A percentile compares a stretch with the other conserved stretches of the same genome.
Evolutionary conservation across 2,888 invertebrate species (phyloP).

Genomic region (Magallana nippona): DNA sequence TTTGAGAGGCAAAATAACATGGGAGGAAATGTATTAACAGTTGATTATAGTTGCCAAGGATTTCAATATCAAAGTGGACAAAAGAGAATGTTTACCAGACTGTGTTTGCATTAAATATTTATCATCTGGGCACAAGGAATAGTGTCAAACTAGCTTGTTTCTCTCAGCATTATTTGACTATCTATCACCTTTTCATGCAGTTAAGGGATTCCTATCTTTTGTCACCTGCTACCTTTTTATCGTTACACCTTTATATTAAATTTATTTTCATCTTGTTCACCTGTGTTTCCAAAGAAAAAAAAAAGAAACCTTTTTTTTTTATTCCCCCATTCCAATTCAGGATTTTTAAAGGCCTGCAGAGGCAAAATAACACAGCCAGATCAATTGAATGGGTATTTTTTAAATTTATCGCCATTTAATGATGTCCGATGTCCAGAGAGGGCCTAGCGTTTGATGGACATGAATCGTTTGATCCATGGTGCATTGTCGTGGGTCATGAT

Average conservation of each 20-base stretch:
- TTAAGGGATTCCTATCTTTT: conserved; percentile 3
- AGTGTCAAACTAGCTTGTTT: conserved; percentile 10
- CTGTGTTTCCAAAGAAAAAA: background rate
- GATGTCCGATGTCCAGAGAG: background rate
- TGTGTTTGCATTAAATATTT: conserved; percentile 26
- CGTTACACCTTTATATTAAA: conserved; percentile 2
- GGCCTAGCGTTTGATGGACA: background rate
- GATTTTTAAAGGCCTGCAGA: background rate
- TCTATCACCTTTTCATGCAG: conserved; percentile 31
- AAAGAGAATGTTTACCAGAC: background rate
- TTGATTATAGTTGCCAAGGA: conserved; percentile 14
- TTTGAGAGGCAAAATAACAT: background rate
- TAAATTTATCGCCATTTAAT: background rate
- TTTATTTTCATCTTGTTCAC: background rate
- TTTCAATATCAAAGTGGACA: conserved; percentile 32
- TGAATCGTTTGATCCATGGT: background rate
- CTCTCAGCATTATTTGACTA: conserved; percentile 22
- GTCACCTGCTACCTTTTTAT: conserved; percentile 3
- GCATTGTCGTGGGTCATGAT: conserved; percentile 20
- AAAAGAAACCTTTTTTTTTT: background rate
- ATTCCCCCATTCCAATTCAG: background rate
- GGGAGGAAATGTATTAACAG: conserved; percentile 8
- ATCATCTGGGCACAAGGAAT: background rate
- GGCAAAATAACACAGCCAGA: background rate
- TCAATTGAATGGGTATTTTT: conserved; percentile 14